Conservation (phyloP, 30 jellyfish, hydroid and myxozoan species). For the Haliclystus octoradiatus region DNA sequence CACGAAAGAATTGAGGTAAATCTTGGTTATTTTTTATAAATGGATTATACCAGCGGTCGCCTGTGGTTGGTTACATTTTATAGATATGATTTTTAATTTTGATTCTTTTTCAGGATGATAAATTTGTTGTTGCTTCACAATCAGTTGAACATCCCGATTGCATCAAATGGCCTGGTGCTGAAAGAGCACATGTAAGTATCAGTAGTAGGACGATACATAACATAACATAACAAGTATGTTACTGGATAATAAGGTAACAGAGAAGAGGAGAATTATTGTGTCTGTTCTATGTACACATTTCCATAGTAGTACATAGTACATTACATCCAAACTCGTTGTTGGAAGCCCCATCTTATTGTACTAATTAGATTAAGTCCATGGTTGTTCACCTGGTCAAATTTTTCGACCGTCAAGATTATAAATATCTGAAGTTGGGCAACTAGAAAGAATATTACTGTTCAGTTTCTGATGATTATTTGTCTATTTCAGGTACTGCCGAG, state of each 20-base stretch:
- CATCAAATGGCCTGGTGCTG: slow-evolving; percentile 30
- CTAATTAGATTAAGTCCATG: no score
- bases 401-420: no score
- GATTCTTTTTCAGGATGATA: slow-evolving; percentile 31
- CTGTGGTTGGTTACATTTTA: not conserved
- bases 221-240: no score
- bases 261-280: not conserved
- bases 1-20: slow-evolving; percentile 69
- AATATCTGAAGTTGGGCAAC: no score
- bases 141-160: slow-evolving; percentile 96
- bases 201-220: no score
- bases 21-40: no score
- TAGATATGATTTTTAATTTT: not conserved
- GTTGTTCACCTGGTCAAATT: no score
- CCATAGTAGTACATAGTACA: not conserved
- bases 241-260: not conserved
- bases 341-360: no score
- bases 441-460: no score
- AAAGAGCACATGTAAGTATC: slow-evolving; percentile 62
- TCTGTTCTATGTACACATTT: not conserved
- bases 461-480: no score
- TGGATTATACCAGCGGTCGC: no score
- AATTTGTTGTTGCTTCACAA: slow-evolving; percentile 57
- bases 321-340: no score
- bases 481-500: slow-evolving; percentile 74